phyloP scores from a whole-genome alignment of 2,888 invertebrate genomes.

The Eristalis arbustorum region DNA sequence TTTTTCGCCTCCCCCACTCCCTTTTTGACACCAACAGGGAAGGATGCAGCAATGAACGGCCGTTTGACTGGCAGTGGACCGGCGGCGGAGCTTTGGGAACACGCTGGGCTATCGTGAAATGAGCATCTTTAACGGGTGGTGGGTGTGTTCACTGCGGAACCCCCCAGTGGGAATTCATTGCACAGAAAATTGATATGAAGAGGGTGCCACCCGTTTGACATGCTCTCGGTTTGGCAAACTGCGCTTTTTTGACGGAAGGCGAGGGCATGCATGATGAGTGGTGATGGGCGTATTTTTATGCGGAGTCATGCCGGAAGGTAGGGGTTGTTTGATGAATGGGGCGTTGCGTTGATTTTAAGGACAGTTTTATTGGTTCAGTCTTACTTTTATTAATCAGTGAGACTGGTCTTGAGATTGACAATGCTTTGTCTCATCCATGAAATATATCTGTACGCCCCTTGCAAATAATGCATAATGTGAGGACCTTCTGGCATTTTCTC shows the following conservation, averaged over 20 bases:
- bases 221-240: neutral
- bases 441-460: no score
- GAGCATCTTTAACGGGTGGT: constrained; percentile 20
- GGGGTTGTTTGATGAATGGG: neutral
- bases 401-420: neutral
- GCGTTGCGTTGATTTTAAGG: neutral
- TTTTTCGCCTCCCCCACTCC: neutral
- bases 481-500: no score
- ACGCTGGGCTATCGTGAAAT: constrained; percentile 12
- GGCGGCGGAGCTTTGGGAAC: no score
- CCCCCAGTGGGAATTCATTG: constrained; percentile 36
- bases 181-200: constrained; percentile 46
- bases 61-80: neutral
- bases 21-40: neutral
- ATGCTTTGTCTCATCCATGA: no score
- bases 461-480: no score
- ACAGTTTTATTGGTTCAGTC: neutral
- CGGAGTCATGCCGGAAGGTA: neutral
- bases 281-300: neutral
- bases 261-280: neutral
- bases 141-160: constrained; percentile 6
- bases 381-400: neutral
- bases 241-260: neutral
- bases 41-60: neutral
- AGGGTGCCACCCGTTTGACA: constrained; percentile 8